Base-by-base conservation (phyloP, 2,797 vertebrate genomes). In the Acanthis flammea region DNA sequence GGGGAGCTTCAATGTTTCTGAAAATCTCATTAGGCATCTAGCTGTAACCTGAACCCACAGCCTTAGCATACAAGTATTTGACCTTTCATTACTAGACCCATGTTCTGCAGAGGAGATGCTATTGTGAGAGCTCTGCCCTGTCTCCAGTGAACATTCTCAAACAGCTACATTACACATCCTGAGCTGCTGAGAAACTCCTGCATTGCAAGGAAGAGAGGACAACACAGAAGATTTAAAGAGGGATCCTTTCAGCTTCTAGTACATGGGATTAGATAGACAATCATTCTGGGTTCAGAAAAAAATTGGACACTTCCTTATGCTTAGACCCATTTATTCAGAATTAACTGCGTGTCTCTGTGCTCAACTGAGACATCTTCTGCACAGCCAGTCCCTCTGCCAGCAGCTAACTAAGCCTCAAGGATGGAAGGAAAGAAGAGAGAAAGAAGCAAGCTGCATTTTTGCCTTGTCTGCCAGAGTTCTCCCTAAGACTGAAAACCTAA, bases 11-110 rank as follows among this genome's bases (percentile, higher is more conserved):
- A 48, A 0, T 13, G 12, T 88, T 95, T 86, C 91, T 86, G 85
- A 94, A 91, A 88, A 80, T 70, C 82, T 92, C 85, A 86, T 86
- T 80, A 95, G 41, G 66, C 51, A 95, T 61, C 65, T 66, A 86
- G 35, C 51, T 75, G 82, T 58, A 88, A 86, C 35, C 14, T 12
- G 8, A 91, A 91, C 58, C 55, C 35, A 12, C 66, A 62, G 72
- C 42, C 39, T 94, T 68, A 86, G 71, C 79, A 53, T 37, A 80
- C 22, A 90, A 60, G 53, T 88, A 79, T 63, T 86, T 92, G 86
- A 85, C 90, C 91, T 94, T 91, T 86, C 60, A 60, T 73, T 93
- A 73, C 37, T 48, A 79, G 73, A 86, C 3, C 1, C 33, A n/a
- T 0, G 2, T 66, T 86, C 63, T 63, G 63, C 71, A 86, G 41